Evolutionary conservation across 2,797 vertebrate genomes (phyloP), one percentile per base, ranked within the genome.

Genomic region (Cichlasoma orientale): DNA sequence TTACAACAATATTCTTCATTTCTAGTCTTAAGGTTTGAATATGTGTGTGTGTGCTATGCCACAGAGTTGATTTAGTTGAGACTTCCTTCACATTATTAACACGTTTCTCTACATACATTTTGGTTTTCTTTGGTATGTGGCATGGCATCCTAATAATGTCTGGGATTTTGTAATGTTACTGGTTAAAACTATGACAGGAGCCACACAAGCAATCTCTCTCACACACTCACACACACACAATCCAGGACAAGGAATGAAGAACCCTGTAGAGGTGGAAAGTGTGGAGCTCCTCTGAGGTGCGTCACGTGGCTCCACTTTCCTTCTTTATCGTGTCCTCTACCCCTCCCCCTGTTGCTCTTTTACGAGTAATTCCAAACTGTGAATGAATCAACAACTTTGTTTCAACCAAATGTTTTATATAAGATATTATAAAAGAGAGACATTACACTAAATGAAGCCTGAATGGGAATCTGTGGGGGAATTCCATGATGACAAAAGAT

Each of bases 351-450:
- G 2, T 73, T 66, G 41, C 61, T 29, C 41, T 19, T 89, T 90
- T 93, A 93, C 0, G 91, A 82, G 18, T 21, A 10, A 27, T 0
- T 19, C 93, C 92, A 94, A 89, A 95, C 94, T 95, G 85, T 72
- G 47, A 88, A 87, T 10, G 12, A 83, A 91, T 21, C 7, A 33
- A 44, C 12, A 66, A 56, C 3, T 10, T 18, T 18, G 56, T 10
- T 31, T 74, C 31, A 50, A 58, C 7, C 27, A 52, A 68, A 50
- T 50, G 25, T 52, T 68, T 68, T 68, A 31, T 68, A n/a, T n/a
- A 52, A 14, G 25, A 50, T 18, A 29, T 50, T 68, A 50, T 52
- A 68, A 68, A 50, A 68, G 16, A 50, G 16, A 68, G 63, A 68
- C 11, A 29, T 50, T 11, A 50, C 6, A 68, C 18, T 68, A 29